Conservation (phyloP, 2,888 invertebrate species). For the Torymus texanus region DNA sequence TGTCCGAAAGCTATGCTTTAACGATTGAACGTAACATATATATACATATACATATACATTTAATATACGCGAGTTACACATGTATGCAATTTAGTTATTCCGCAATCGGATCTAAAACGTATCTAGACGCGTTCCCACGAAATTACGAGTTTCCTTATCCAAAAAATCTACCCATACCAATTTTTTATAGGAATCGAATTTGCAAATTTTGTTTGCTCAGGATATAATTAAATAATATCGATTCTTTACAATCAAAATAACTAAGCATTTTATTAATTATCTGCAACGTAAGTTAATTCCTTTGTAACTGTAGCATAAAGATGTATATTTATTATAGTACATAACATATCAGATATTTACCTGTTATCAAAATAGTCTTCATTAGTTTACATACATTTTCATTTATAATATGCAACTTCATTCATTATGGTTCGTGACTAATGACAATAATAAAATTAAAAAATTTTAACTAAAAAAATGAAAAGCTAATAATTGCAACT, state of each 20-base stretch:
- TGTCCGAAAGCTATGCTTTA: constrained; percentile 64
- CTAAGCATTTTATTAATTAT: constrained; percentile 7
- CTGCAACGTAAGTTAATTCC: constrained; percentile 6
- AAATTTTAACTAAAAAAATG: constrained; percentile 14
- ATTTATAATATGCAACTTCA: constrained; percentile 13
- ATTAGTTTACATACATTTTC: constrained; percentile 28
- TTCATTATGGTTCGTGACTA: constrained; percentile 17
- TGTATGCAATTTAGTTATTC: constrained; percentile 62
- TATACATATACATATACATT: constrained; percentile 65
- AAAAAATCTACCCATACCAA: constrained; percentile 25
- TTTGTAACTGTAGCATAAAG: constrained; percentile 26
- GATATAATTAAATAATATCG: constrained; percentile 33
- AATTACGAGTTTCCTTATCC: constrained; percentile 51
- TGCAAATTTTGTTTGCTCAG: constrained; percentile 18
- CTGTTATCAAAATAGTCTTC: constrained; percentile 26
- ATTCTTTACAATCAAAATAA: constrained; percentile 21
- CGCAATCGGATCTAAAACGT: constrained; percentile 62
- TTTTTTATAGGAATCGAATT: constrained; percentile 15
- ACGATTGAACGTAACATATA: constrained; percentile 65
- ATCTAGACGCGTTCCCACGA: constrained; percentile 45
- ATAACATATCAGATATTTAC: constrained; percentile 31
- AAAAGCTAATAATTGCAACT: constrained; percentile 17
- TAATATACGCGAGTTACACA: constrained; percentile 63
- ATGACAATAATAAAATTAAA: constrained; percentile 44
- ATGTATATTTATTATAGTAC: constrained; percentile 22